phyloP scores from a whole-genome alignment of 2,797 vertebrate genomes.

The Enteromius unitaeniatus region DNA sequence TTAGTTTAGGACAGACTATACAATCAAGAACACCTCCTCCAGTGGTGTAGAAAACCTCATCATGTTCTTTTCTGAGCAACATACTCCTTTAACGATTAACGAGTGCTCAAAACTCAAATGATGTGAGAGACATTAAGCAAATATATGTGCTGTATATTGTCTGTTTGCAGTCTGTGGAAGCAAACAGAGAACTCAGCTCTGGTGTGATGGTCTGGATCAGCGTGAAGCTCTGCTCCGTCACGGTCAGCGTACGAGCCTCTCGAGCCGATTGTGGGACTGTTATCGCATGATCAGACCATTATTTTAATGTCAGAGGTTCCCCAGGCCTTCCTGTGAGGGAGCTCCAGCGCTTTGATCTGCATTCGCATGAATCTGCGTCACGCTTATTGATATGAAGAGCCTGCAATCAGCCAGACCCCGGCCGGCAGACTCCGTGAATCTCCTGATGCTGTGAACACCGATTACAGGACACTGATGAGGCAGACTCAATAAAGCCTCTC shows the following conservation, averaged over 20 bases:
- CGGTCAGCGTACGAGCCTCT: not conserved
- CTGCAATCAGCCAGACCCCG: constrained; percentile 49
- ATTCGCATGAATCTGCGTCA: constrained; percentile 36
- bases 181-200: not conserved
- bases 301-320: not conserved
- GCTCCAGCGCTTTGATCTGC: constrained; percentile 26
- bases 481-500: constrained; percentile 45
- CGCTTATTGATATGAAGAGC: constrained; percentile 52
- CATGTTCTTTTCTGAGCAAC: not conserved
- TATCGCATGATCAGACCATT: not conserved
- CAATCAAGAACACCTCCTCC: not conserved
- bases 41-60: not conserved
- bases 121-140: not conserved
- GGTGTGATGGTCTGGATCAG: constrained; percentile 47
- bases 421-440: constrained; percentile 33
- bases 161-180: constrained; percentile 10
- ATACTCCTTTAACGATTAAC: not conserved
- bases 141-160: not conserved
- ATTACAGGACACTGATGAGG: constrained; percentile 50
- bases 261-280: not conserved
- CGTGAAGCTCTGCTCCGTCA: not conserved
- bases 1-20: constrained; percentile 19
- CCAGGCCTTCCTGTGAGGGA: not conserved
- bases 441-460: constrained; percentile 36
- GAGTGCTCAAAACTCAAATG: not conserved